Base-by-base conservation (phyloP, 2,888 invertebrate genomes). In the Latheticus oryzae region DNA sequence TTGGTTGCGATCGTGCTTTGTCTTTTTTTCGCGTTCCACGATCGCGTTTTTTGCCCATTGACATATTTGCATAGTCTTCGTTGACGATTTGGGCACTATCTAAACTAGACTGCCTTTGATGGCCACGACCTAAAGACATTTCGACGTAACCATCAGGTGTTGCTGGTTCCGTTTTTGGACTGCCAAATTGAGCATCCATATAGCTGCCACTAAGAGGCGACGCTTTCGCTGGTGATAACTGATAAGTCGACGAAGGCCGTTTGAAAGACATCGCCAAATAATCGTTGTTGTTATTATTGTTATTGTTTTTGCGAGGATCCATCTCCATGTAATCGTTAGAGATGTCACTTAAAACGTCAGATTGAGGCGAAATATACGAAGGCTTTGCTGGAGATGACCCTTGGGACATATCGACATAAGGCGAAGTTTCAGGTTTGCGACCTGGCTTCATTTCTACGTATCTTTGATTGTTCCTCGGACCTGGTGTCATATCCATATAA, bases 401-500 rank as follows among this genome's bases (percentile, higher is more conserved):
- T 57, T 77, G 74, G 58, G 77, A 77, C 82, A 82, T 82, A 61
- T 82, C 82, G 38, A 82, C 79, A 65, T 82, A 82, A 56, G 81
- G 79, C 63, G 79, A 78, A 32, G 76, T 75, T 59, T 79, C 78
- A 26, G 55, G 42, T 8, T 43, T 43, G n/a, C 35, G 53, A 66
- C 76, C 76, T 23, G 79, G 79, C 66, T 74, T 77, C 80, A 80
- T 81, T 69, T 80, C 78, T 21, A 80, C 75, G 69, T 80, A 80
- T 30, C 78, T 78, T 54, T 63, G 30, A 47, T 58, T 17, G 50
- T 11, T 43, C 4, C 74, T 37, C 75, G 80, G 72, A 71, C 82
- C 73, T 2, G 81, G 81, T 65, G 80, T 80, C 87, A 87, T 87
- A 74, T 85, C 86, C 61, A 87, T 81, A 77, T 87, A 87, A 33